Evolutionary conservation across 2,797 vertebrate species (phyloP).

Genomic region (Danio aesculapii): DNA sequence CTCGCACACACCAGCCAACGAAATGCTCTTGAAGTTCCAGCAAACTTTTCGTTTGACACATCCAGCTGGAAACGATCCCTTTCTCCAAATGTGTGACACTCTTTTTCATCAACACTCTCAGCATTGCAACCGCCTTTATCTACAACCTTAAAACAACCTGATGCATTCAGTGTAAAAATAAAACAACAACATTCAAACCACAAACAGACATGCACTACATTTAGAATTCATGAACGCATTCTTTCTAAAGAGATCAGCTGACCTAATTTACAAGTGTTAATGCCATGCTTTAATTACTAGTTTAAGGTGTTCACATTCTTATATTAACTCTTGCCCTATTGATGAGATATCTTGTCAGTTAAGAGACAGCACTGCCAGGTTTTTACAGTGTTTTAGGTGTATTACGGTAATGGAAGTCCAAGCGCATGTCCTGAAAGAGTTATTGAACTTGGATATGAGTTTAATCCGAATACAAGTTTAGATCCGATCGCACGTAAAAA

Average conservation of each 20-base stretch:
- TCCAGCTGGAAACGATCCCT: conserved; percentile 18
- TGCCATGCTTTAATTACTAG: no score
- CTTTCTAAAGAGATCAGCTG: background rate
- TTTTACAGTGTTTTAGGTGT: no score
- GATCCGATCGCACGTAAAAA: no score
- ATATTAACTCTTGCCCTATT: no score
- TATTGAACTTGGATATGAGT: no score
- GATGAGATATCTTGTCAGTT: no score
- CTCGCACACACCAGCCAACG: conserved; percentile 21
- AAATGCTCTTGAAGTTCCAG: conserved; percentile 26
- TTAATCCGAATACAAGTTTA: no score
- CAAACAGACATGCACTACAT: background rate
- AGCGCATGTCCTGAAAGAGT: no score
- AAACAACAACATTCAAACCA: background rate
- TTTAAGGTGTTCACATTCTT: no score
- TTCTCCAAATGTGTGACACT: background rate
- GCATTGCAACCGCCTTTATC: background rate
- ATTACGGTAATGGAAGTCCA: no score
- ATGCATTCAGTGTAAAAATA: background rate
- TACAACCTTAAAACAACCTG: background rate
- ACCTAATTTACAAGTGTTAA: background rate
- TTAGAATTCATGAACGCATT: background rate
- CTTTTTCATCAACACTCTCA: background rate
- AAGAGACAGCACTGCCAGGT: no score
- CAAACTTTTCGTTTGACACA: conserved; percentile 3